Evolutionary conservation across 2,113 vertebrate species (phyloP), one percentile per base, ranked within the genome.

Genomic region (Pleuronectes platessa): DNA sequence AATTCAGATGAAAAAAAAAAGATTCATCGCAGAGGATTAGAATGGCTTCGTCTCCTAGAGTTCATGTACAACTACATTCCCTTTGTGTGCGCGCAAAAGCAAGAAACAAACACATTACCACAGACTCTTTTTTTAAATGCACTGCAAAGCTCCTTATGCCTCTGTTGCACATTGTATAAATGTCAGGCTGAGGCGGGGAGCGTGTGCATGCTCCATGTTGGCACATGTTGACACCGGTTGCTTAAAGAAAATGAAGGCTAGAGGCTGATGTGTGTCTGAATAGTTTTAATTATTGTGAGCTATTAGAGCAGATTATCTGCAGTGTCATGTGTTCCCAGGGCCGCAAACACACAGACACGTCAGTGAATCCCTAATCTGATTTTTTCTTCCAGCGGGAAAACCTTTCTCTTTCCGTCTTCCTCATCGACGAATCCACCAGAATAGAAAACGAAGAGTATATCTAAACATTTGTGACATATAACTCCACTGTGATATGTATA

Each of bases 241-340:
- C 51, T 54, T 54, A 2, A 21, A 54, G 18, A 21, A 20, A 54
- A 54, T 54, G 2, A 21, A 21, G 51, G 51, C 18, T 14, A 3
- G 18, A 17, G 58, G 45, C 27, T 56, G 42, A 65, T 73, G 70
- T 26, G 70, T 81, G 71, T 83, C 76, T 71, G 71, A 74, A 69
- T 75, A 71, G 65, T 85, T 87, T 67, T 86, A 89, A 89, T 90
- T 83, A 89, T 61, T 71, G 81, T 13, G 64, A 83, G 82, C 78
- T 82, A 66, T 88, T 76, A 74, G 64, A 86, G 66, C 65, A 88
- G 79, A 92, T 90, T 82, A 81, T 79, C 68, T 13, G 1, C 64
- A 60, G 73, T 82, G 80, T 86, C 88, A 78, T 86, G 79, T 85
- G 71, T 61, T 78, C 66, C 21, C 71, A 56, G 60, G 47, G 71